Base-by-base conservation (phyloP, 2,113 vertebrate species). In the Nettapus auritus region DNA sequence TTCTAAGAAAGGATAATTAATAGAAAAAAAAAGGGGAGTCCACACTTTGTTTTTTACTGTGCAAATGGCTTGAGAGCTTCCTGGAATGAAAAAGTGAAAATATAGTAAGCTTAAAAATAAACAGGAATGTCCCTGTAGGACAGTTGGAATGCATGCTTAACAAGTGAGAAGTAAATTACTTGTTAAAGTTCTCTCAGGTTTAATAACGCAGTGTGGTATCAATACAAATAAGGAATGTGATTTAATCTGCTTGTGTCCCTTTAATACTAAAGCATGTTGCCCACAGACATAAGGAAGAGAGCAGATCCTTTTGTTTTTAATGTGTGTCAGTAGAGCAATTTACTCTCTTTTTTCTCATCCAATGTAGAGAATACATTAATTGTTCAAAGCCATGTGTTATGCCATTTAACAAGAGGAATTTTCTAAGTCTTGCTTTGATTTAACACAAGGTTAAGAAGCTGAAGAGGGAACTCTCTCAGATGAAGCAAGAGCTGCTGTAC, bases 401-500 rank as follows among this genome's bases (percentile, higher is more conserved):
- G 5, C 68, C 3, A 1, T 85, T 87, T 97, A 91, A 96, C 88
- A 86, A 89, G 79, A 94, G 50, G 50, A 76, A 77, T 94, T 94
- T 89, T 94, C 86, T 97, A 90, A 91, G 69, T 89, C 90, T 91
- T 93, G n/a, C 83, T 86, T 95, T 97, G 89, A 94, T 97, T 97
- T 98, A 96, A 95, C 77, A 23, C 92, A 97, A 98, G 98, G 98
- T 99, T 93, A 98, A 98, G 96, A 98, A 98, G 94, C 97, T 99
- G 96, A 99, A 98, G 97, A 94, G 98, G 90, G 98, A 99, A 66
- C 98, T 99, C 59, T 98, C 97, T 50, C 98, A 98, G 92, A 98
- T 99, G 98, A 99, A 98, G 96, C 98, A 99, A 95, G 98, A 99
- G 86, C 96, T 98, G 82, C 93, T 98, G 57, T 98, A 98, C 94